Conservation (phyloP, 30 jellyfish, hydroid and myxozoan species). For the Mastigias papua region DNA sequence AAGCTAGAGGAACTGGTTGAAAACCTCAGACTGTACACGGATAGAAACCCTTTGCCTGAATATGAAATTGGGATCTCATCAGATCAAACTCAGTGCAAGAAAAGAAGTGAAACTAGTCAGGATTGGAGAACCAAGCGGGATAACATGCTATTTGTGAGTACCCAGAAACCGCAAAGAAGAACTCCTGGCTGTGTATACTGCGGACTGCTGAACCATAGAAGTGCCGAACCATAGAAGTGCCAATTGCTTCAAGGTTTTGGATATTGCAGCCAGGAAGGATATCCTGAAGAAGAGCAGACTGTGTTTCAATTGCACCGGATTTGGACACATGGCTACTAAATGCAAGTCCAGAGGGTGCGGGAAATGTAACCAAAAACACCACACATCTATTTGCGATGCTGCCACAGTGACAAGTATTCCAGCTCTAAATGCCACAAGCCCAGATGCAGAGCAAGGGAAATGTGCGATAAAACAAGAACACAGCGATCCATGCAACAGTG, state of each 20-base stretch:
- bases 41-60: conserved; percentile 49
- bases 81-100: conserved; percentile 6
- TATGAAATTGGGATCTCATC: background rate
- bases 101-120: background rate
- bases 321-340: conserved; percentile 57
- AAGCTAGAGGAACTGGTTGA: conserved; percentile 56
- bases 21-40: conserved; percentile 41
- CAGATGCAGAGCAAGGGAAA: conserved; percentile 27
- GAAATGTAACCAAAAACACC: background rate
- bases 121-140: conserved; percentile 18
- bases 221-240: conserved; percentile 1
- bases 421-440: conserved; percentile 4
- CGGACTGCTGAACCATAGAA: background rate
- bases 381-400: background rate
- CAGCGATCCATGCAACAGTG: conserved; percentile 43
- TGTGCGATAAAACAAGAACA: background rate
- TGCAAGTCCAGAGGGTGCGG: conserved; percentile 45
- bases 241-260: background rate
- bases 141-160: conserved; percentile 20
- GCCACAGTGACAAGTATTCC: background rate
- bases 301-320: conserved; percentile 79
- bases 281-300: conserved; percentile 39
- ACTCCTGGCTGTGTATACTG: conserved; percentile 4
- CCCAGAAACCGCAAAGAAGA: background rate
- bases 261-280: conserved; percentile 1